These are phyloP conservation scores for Menidia beryllina DNA, from an alignment of 2,113 vertebrate genomes.

Conservation along the genomic window DNA sequence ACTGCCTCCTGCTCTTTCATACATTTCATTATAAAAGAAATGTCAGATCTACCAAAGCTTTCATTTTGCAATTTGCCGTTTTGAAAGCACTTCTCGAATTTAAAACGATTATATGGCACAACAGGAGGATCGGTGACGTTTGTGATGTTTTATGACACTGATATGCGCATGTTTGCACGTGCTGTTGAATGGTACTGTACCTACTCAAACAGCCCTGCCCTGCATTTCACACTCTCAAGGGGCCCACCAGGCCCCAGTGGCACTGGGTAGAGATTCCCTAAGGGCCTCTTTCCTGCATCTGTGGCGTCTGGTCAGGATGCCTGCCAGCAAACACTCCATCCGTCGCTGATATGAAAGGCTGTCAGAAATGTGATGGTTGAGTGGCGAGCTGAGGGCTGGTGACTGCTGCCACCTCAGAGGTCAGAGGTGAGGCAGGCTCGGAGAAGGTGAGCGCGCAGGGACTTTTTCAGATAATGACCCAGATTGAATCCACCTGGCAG, in stretches of 20 bases:
- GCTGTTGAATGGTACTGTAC: slow-evolving; percentile 13
- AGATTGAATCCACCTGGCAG: slow-evolving; percentile 76
- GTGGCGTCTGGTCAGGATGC: slow-evolving; percentile 53
- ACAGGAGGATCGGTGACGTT: slow-evolving; percentile 23
- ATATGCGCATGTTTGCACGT: slow-evolving; percentile 1
- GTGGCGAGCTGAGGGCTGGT: slow-evolving; percentile 53
- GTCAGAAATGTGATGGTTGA: slow-evolving; percentile 66
- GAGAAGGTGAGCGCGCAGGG: slow-evolving; percentile 53
- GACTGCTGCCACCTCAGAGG: slow-evolving; percentile 68
- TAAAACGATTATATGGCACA: slow-evolving; percentile 23
- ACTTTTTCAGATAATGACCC: slow-evolving; percentile 67
- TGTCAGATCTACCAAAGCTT: not conserved
- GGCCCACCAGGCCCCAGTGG: slow-evolving; percentile 29
- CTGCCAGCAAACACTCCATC: slow-evolving; percentile 72
- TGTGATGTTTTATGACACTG: not conserved
- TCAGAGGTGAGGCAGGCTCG: slow-evolving; percentile 71
- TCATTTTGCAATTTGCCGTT: slow-evolving; percentile 23
- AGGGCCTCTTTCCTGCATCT: slow-evolving; percentile 54
- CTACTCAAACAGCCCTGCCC: slow-evolving; percentile 36
- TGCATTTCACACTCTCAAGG: slow-evolving; percentile 30
- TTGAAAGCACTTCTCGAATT: slow-evolving; percentile 59
- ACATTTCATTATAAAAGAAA: not conserved
- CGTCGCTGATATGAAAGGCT: slow-evolving; percentile 73
- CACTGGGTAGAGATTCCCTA: slow-evolving; percentile 33
- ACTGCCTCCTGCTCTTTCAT: not conserved